Evolutionary conservation across 2,888 invertebrate species (phyloP), one percentile per base, ranked within the genome.

Genomic region (Drosophila formosana): DNA sequence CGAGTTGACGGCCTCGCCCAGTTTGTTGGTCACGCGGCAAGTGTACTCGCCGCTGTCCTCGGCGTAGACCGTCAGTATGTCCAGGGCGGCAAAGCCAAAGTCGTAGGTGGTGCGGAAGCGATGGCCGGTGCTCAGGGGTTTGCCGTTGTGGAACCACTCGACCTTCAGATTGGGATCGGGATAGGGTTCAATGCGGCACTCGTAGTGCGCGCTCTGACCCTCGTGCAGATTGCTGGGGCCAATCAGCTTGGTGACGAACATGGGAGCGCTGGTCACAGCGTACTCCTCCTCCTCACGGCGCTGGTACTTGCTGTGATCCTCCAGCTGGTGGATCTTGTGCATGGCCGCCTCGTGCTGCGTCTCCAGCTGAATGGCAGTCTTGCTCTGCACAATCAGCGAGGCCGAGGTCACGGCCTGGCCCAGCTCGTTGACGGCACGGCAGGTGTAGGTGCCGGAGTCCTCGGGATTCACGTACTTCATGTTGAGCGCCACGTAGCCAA

Each of bases 371-470:
- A 98, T 94, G 8, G 97, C 96, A 65, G 96, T 96, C 94, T 97
- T 97, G 41, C 97, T 97, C 94, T 97, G 96, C 3, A 97, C 97
- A 87, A 96, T 95, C 11, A 99, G 93, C 2, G 98, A 97, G 7
- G 98, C 97, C 6, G 98, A 97, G 43, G 98, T 98, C 1, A 98
- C 97, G 18, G 99, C 98, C 93, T 98, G 97, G 63, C 99, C 99
- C 62, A 98, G 93, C 81, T 98, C 97, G 89, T 98, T 98, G 8
- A 95, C 94, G 41, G 98, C 98, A 65, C 98, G 95, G 91, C 98
- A 98, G 2, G 98, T 98, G 92, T 99, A 99, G 41, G 98, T 97
- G 49, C 99, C 99, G 2, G 98, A 97, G 93, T 99, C 99, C 92
- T 98, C 98, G 25, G 98, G 98, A 90, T 97, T 97, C 0, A 97